These are phyloP conservation scores for Perizoma affinitatum DNA, from an alignment of 2,888 invertebrate genomes.

Conservation along the genomic window DNA sequence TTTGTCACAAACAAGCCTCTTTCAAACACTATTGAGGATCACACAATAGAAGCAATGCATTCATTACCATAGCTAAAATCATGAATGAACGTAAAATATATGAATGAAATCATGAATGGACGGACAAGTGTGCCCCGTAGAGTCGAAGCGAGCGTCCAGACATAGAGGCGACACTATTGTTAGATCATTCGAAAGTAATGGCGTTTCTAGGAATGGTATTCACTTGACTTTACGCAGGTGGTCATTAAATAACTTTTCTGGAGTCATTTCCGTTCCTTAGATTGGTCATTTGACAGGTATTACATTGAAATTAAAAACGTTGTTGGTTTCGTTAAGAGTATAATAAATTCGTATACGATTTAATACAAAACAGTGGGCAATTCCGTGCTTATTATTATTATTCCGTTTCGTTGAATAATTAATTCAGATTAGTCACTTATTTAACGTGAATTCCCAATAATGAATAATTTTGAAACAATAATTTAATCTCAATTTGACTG, in stretches of 20 bases:
- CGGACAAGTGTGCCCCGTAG: conserved; percentile 63
- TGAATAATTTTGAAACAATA: too few relatives aligned
- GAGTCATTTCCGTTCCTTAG: conserved; percentile 67
- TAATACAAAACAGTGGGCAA: too few relatives aligned
- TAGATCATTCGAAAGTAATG: conserved; percentile 57
- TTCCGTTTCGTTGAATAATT: too few relatives aligned
- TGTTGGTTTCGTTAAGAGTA: too few relatives aligned
- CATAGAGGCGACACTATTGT: conserved; percentile 63
- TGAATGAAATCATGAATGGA: conserved; percentile 51
- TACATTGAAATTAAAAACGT: conserved; percentile 10
- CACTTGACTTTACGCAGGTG: conserved; percentile 59
- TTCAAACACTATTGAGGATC: conserved; percentile 42
- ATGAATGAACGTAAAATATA: conserved; percentile 65
- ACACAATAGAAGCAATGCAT: conserved; percentile 59
- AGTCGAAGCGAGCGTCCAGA: conserved; percentile 49
- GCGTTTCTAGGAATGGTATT: conserved; percentile 49
- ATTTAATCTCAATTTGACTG: too few relatives aligned
- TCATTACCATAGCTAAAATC: conserved; percentile 62
- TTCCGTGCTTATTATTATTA: too few relatives aligned
- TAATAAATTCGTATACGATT: too few relatives aligned
- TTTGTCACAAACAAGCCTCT: conserved; percentile 52
- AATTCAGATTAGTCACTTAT: too few relatives aligned
- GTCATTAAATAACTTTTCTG: conserved; percentile 72
- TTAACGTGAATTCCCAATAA: too few relatives aligned
- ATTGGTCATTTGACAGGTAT: conserved; percentile 26